phyloP scores from a whole-genome alignment of 2,888 invertebrate genomes.

The Amblyteles armatorius region DNA sequence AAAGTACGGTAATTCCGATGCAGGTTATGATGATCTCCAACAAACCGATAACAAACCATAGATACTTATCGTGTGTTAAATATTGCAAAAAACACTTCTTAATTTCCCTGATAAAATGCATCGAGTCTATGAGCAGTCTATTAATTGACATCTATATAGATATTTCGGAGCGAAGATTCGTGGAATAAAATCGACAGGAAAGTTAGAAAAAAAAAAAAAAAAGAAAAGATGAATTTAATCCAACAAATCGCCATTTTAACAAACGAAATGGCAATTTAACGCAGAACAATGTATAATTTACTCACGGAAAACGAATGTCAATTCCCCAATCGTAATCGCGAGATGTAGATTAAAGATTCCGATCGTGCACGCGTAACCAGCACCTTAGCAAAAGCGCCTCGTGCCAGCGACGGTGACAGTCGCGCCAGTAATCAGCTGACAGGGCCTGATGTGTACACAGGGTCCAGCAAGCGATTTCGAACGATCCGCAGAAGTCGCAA shows the following conservation, averaged over 20 bases:
- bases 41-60: neutral
- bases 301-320: neutral
- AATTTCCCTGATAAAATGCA: neutral
- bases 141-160: neutral
- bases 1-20: neutral
- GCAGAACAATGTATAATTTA: neutral
- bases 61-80: neutral
- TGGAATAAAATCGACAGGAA: neutral
- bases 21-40: conserved; percentile 1
- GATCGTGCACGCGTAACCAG: neutral
- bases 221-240: neutral
- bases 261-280: neutral
- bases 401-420: conserved; percentile 43
- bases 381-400: conserved; percentile 16
- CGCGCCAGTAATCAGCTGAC: conserved; percentile 50
- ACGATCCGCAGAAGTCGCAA: too few relatives aligned
- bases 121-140: too few relatives aligned
- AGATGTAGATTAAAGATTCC: conserved; percentile 20
- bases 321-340: neutral
- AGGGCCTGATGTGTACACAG: neutral
- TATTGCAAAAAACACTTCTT: neutral
- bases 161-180: neutral
- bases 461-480: neutral
- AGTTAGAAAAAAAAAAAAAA: neutral
- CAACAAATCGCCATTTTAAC: neutral